Evolutionary conservation across 2,888 invertebrate genomes (phyloP), one percentile per base, ranked within the genome.

Genomic region (Odontocolon sp.): DNA sequence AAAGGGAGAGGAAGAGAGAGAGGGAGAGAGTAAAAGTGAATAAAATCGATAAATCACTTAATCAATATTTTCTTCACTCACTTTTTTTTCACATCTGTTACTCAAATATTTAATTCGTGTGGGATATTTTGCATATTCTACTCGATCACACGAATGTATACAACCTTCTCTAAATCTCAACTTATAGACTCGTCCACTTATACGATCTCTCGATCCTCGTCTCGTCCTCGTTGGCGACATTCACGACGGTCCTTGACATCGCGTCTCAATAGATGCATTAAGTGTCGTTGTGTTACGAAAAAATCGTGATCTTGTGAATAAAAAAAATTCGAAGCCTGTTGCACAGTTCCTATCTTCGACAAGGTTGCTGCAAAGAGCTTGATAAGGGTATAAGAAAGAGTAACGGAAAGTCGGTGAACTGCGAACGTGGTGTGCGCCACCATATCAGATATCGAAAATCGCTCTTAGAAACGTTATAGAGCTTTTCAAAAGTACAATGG

Each of bases 381-480:
- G 28, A 33, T 47, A 36, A 16, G 8, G 68, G 18, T 45, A 38
- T 31, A 14, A 31, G 38, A 28, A 63, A 16, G 54, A 33, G 50
- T 67, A 33, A 71, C 47, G 38, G 63, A 26, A 50, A 26, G 31
- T 11, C n/a, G 31, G 31, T 42, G n/a, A n/a, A n/a, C n/a, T n/a
- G n/a, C n/a, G n/a, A n/a, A n/a, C 23, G 45, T 14, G 52, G 31
- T 38, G 33, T 72, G 63, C 28, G 40, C 38, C 16, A 28, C 16
- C 61, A 72, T 77, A 77, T 77, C 77, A 77, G 72, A 72, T 77
- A 77, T 77, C 56, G 77, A 77, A 68, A 77, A 77, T 72, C 67
- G 67, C 40, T 77, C 47, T 14, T 26, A 8, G 50, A 36, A 57
- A 57, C 31, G 42, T 59, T 42, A 42, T 16, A n/a, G 11, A 18